A percentile compares a stretch with the other conserved stretches of the same genome.
phyloP scores from a whole-genome alignment of 30 jellyfish, hydroid and myxozoan genomes.

The Cassiopea andromeda region DNA sequence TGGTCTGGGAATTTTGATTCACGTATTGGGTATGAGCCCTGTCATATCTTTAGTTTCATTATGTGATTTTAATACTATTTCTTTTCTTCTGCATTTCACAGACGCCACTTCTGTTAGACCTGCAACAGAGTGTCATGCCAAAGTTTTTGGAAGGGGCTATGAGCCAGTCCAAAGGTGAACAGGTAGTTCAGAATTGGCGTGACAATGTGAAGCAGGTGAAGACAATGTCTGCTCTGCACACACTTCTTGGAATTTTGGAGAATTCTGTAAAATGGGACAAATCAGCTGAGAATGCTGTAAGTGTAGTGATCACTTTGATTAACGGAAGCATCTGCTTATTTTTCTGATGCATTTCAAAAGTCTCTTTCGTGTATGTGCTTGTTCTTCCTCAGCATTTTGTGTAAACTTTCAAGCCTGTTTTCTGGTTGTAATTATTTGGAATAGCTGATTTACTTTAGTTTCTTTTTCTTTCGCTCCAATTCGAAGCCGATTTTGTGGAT shows the following conservation, averaged over 20 bases:
- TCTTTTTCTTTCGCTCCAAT: too few species aligned
- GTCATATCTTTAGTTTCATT: too few species aligned
- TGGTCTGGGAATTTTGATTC: too few species aligned
- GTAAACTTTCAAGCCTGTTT: too few species aligned
- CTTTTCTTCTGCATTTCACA: neutral
- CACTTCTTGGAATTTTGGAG: slow-evolving; percentile 85
- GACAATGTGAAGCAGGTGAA: slow-evolving; percentile 69
- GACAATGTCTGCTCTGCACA: slow-evolving; percentile 80
- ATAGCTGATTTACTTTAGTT: too few species aligned
- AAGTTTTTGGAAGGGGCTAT: slow-evolving; percentile 62
- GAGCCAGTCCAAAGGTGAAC: slow-evolving; percentile 56
- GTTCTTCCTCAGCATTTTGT: too few species aligned
- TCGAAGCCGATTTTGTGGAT: too few species aligned
- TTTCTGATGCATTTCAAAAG: neutral
- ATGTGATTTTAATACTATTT: too few species aligned
- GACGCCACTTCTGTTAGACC: slow-evolving; percentile 75
- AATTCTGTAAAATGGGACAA: slow-evolving; percentile 91
- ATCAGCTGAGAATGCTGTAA: slow-evolving; percentile 86
- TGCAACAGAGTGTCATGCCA: slow-evolving; percentile 72
- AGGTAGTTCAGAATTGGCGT: slow-evolving; percentile 73
- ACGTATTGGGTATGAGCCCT: too few species aligned
- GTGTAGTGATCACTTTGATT: neutral
- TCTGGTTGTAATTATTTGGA: too few species aligned
- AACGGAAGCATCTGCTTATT: neutral
- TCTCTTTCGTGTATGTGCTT: too few species aligned